phyloP scores from a whole-genome alignment of 1,140 invertebrate species.

The Euwallacea fornicatus region DNA sequence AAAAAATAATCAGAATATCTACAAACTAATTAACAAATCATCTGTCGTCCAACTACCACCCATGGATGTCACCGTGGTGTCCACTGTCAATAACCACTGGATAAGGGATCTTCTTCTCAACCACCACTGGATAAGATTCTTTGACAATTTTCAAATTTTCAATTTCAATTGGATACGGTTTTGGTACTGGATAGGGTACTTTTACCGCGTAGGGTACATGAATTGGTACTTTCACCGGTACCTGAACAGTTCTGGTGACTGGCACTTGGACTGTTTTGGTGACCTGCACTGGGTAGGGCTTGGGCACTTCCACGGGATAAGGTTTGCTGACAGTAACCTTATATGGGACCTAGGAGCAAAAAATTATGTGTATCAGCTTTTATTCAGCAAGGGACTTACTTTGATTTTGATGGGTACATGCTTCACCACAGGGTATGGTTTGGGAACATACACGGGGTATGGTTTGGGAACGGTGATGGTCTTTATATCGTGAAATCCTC shows the following conservation, averaged over 20 bases:
- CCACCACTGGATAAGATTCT: conserved; percentile 39
- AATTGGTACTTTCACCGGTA: conserved; percentile 41
- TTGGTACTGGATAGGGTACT: conserved; percentile 44
- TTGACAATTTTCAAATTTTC: conserved; percentile 55
- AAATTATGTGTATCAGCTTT: neutral
- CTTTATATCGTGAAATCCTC: conserved; percentile 36
- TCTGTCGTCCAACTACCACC: conserved; percentile 19
- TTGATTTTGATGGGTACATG: conserved; percentile 34
- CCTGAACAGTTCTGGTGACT: conserved; percentile 35
- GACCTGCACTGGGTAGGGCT: conserved; percentile 45
- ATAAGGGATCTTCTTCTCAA: conserved; percentile 60
- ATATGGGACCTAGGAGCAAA: conserved; percentile 39
- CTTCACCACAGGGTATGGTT: conserved; percentile 46
- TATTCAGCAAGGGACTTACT: conserved; percentile 8
- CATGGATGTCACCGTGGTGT: conserved; percentile 22
- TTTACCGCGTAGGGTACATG: conserved; percentile 38
- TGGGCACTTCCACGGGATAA: conserved; percentile 47
- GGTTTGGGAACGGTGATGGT: conserved; percentile 47
- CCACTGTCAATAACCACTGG: conserved; percentile 39
- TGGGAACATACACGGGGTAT: conserved; percentile 47
- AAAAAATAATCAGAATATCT: neutral
- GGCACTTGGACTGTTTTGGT: conserved; percentile 34
- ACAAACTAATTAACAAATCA: conserved; percentile 6
- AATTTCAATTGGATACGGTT: conserved; percentile 50
- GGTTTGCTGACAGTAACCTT: conserved; percentile 42